phyloP scores from a whole-genome alignment of 2,113 vertebrate genomes.

The Cheilinus undulatus region DNA sequence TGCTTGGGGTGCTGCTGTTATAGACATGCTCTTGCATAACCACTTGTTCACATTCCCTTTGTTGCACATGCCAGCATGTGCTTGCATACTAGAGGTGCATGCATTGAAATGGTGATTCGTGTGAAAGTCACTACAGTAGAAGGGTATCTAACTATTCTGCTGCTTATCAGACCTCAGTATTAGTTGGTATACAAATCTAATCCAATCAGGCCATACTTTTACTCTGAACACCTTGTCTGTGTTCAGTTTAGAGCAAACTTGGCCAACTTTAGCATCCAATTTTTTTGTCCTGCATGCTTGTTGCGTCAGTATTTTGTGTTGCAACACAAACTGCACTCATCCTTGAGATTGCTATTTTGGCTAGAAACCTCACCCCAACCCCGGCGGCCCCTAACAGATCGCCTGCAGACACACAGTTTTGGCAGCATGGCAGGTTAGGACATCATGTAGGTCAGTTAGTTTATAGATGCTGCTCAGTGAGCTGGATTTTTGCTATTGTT shows the following conservation, averaged over 20 bases:
- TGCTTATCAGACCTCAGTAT: slow-evolving; percentile 59
- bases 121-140: slow-evolving; percentile 59
- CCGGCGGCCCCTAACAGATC: slow-evolving; percentile 15
- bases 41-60: slow-evolving; percentile 19
- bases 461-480: slow-evolving; percentile 35
- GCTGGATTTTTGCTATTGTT: slow-evolving; percentile 37
- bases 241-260: slow-evolving; percentile 24
- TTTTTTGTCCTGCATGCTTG: background rate
- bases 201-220: slow-evolving; percentile 61
- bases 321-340: slow-evolving; percentile 48
- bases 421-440: slow-evolving; percentile 31
- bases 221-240: slow-evolving; percentile 9
- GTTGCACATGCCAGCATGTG: background rate
- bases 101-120: slow-evolving; percentile 16
- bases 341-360: slow-evolving; percentile 54
- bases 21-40: slow-evolving; percentile 46
- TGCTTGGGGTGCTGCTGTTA: slow-evolving; percentile 22
- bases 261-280: background rate
- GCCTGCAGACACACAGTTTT: slow-evolving; percentile 40
- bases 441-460: slow-evolving; percentile 59
- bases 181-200: slow-evolving; percentile 68
- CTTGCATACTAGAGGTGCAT: background rate
- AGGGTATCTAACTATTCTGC: slow-evolving; percentile 45
- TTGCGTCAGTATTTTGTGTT: slow-evolving; percentile 37
- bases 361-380: slow-evolving; percentile 30